Evolutionary conservation across 2,113 vertebrate genomes (phyloP).

Genomic region (Mandrillus leucophaeus): DNA sequence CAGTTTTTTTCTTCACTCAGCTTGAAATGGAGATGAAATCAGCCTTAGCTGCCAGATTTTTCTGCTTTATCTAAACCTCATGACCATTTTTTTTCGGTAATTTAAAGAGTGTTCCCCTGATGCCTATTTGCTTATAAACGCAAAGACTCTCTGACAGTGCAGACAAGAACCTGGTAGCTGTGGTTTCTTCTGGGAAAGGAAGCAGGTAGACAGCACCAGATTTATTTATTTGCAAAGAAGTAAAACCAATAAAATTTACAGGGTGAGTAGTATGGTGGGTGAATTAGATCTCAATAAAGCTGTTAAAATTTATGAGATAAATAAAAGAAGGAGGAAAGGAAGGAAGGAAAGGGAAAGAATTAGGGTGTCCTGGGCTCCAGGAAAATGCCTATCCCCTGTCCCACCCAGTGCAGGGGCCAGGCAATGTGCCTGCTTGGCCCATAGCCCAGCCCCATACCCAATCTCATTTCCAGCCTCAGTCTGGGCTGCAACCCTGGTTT

Average conservation of each 20-base stretch:
- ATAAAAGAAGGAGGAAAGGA: not conserved
- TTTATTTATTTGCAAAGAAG: not conserved
- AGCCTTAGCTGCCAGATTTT: not conserved
- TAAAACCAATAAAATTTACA: not conserved
- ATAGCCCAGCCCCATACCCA: no score
- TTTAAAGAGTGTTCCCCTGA: not conserved
- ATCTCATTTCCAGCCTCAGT: not conserved
- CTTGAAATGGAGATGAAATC: constrained; percentile 26
- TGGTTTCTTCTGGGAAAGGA: not conserved
- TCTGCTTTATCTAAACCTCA: constrained; percentile 2
- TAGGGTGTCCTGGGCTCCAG: not conserved
- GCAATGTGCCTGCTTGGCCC: not conserved
- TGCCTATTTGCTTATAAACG: not conserved
- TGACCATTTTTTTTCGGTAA: not conserved
- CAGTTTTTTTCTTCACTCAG: not conserved
- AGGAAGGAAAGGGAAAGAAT: not conserved
- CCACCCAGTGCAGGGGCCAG: no score
- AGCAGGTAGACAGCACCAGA: not conserved
- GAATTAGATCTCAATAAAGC: not conserved
- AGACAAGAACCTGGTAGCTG: not conserved
- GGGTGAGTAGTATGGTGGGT: not conserved
- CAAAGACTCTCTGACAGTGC: not conserved
- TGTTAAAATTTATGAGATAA: not conserved
- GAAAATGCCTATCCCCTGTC: not conserved
- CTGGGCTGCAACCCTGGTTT: not conserved